Conservation (phyloP, 2,797 vertebrate genomes). For the Acomys russatus region DNA sequence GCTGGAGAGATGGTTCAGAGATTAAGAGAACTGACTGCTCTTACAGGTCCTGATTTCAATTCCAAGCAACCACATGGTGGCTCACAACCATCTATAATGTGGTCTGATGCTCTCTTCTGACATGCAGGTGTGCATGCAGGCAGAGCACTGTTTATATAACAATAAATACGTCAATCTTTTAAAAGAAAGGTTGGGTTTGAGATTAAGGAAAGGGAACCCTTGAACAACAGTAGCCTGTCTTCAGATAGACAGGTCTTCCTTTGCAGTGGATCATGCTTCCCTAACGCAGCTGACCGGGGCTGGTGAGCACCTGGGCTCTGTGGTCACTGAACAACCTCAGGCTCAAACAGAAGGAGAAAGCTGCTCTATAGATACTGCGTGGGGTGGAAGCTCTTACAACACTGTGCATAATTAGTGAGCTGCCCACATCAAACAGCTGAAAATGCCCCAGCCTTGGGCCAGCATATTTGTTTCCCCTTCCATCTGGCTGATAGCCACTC, state of each 20-base stretch:
- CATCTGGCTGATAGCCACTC: background rate
- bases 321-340: background rate
- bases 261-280: background rate
- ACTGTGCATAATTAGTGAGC: background rate
- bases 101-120: too few species aligned
- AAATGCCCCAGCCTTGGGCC: background rate
- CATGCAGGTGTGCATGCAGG: too few species aligned
- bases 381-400: accelerated
- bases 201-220: background rate
- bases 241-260: background rate
- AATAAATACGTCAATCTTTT: too few species aligned
- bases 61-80: too few species aligned
- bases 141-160: too few species aligned
- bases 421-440: background rate
- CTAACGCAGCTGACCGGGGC: background rate
- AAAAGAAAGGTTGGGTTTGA: background rate
- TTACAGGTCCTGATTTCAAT: too few species aligned
- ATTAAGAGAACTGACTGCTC: too few species aligned
- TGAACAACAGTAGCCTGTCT: background rate
- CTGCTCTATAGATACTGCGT: background rate
- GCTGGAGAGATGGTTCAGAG: too few species aligned
- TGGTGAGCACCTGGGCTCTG: background rate
- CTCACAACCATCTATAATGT: too few species aligned
- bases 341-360: background rate
- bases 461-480: background rate